Base-by-base conservation (phyloP, 2,113 vertebrate genomes). In the Macrotus californicus region DNA sequence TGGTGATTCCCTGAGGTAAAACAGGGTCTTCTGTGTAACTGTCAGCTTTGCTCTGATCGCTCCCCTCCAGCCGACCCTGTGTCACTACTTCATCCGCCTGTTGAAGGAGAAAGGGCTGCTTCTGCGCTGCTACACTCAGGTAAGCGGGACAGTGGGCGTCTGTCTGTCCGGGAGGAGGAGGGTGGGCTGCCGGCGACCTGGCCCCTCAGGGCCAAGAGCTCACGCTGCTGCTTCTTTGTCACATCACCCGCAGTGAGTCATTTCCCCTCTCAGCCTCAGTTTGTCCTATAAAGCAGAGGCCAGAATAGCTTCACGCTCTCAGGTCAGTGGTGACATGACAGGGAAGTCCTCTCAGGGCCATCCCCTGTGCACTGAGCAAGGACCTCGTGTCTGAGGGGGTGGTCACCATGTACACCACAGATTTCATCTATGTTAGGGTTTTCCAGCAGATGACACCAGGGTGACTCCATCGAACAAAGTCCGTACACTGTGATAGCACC, bases 61-160 rank as follows among this genome's bases (percentile, higher is more conserved):
- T 41, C 21, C 54, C 13, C 36, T 41, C 41, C 83, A 99, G 99
- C 99, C 99, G 0, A 99, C 99, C 0, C 85, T 99, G 46, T 99
- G 99, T 77, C 99, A 99, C 98, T 99, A 99, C 97, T 99, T 99
- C 97, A 99, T 99, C 16, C 98, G 98, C 90, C 98, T 99, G 98
- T 95, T 99, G 96, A 99, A 99, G 97, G 99, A 99, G 54, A 99
- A 99, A 43, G 99, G 99, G 0, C 87, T 99, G 22, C 97, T 99
- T 11, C 98, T 98, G 73, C 99, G 99, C 52, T 99, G 99, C 97
- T 99, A 99, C 97, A 98, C 99, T 4, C 99, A 99, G 99, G 99
- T 99, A 89, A 82, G 96, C 0, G 2, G 70, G 85, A 3, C 39
- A 0, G 31, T 0, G 8, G 36, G 80, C 6, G 0, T 8, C 8